Evolutionary conservation across 92 coral and sea anemone genomes (phyloP), one percentile per base, ranked within the genome.

Genomic region (Micromussa lordhowensis): DNA sequence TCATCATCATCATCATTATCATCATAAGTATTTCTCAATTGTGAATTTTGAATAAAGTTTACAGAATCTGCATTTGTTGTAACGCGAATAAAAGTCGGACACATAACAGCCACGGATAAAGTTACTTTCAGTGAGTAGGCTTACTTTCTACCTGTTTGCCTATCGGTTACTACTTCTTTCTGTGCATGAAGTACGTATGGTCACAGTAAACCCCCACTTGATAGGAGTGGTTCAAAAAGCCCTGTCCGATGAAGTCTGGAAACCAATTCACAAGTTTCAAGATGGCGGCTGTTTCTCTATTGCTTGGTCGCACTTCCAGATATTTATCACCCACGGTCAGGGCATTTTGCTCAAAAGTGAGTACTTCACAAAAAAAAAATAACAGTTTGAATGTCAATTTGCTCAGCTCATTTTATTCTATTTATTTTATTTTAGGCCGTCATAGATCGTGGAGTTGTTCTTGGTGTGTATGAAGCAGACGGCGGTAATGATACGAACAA

Each of bases 381-480:
- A 53, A 69, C 2, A 83, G 34, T 36, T 55, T 70, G 24, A 22
- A 14, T 31, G n/a, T 38, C 5, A 49, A 24, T 30, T 26, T 22
- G 5, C 24, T 29, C 17, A 24, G 29, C 1, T 36, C 51, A 36
- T 59, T 57, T 85, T 24, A 11, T 35, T n/a, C 31, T 35, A 19
- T 21, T 82, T 24, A 13, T 9, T 24, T 14, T 31, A 11, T 34
- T 85, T 36, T 70, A 95, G 98, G 92, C 94, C 59, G 91, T 90
- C 21, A 85, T 95, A 72, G 92, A 95, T 31, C 89, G 90, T 61
- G 98, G 98, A n/a, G 91, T 95, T 34, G 95, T 95, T 29, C 86
- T 95, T 26, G 98, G 98, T 21, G 95, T 91, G 29, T 95, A 90
- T 78, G 98, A 95, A 68, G 36, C 28, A 21, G 69, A 71, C 53